phyloP scores from a whole-genome alignment of 2,113 vertebrate genomes.

The Hydrochoerus hydrochaeris region DNA sequence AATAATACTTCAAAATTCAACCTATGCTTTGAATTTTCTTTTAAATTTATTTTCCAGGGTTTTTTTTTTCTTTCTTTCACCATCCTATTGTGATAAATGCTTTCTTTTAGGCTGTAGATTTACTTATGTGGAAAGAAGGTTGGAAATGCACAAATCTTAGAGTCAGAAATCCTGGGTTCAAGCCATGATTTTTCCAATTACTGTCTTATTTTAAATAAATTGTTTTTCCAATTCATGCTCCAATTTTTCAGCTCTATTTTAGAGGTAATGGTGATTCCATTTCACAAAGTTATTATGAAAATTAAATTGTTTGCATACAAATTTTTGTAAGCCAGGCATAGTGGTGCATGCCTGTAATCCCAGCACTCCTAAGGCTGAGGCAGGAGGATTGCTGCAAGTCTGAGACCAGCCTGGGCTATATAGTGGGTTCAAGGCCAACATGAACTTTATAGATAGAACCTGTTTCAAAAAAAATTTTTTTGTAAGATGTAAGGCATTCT shows the following conservation, averaged over 20 bases:
- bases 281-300: not conserved
- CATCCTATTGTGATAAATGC: not conserved
- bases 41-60: slow-evolving; percentile 35
- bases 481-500: not conserved
- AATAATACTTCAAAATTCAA: not conserved
- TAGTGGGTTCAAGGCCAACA: not conserved
- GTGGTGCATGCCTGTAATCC: not conserved
- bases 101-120: slow-evolving; percentile 34
- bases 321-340: not conserved
- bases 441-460: not conserved
- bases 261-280: not conserved
- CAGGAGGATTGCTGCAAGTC: not conserved
- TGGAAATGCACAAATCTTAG: not conserved
- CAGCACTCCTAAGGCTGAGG: not conserved
- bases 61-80: not conserved
- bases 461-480: not conserved
- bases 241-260: not conserved
- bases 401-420: not conserved
- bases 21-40: not conserved
- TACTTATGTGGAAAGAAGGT: not conserved
- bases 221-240: not conserved
- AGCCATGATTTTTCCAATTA: not conserved
- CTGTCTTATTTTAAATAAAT: slow-evolving; percentile 5
- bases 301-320: slow-evolving; percentile 17
- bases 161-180: slow-evolving; percentile 10